phyloP scores from a whole-genome alignment of 2,113 vertebrate genomes.

The Corythoichthys haematopterus region DNA sequence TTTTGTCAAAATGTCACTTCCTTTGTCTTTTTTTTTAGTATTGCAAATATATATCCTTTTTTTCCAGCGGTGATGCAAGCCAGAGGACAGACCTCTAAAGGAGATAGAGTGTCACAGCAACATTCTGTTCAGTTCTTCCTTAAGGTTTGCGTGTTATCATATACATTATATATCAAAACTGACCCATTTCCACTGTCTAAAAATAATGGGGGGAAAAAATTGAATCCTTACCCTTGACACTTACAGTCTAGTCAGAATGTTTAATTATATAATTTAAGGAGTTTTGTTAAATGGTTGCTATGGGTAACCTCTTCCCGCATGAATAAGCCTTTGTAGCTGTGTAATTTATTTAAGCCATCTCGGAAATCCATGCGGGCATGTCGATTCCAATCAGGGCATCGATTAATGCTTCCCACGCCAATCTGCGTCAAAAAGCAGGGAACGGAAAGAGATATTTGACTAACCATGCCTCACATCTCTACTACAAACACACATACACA shows the following conservation, averaged over 20 bases:
- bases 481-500: not conserved
- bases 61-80: slow-evolving; percentile 65
- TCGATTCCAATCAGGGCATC: slow-evolving; percentile 51
- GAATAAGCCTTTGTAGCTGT: slow-evolving; percentile 38
- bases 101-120: slow-evolving; percentile 78
- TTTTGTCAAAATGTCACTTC: slow-evolving; percentile 3
- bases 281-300: slow-evolving; percentile 52
- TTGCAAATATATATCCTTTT: slow-evolving; percentile 7
- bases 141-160: slow-evolving; percentile 74
- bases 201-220: no score
- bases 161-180: slow-evolving; percentile 8
- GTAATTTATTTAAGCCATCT: slow-evolving; percentile 57
- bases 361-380: slow-evolving; percentile 54
- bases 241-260: slow-evolving; percentile 6
- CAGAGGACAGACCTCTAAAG: slow-evolving; percentile 73
- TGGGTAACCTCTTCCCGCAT: slow-evolving; percentile 20
- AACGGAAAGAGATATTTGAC: slow-evolving; percentile 44
- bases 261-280: slow-evolving; percentile 42
- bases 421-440: slow-evolving; percentile 32
- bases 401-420: slow-evolving; percentile 62
- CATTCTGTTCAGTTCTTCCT: slow-evolving; percentile 86
- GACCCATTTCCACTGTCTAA: not conserved
- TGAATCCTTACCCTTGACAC: slow-evolving; percentile 17
- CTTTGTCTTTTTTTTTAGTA: slow-evolving; percentile 16
- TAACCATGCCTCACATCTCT: slow-evolving; percentile 21